phyloP scores from a whole-genome alignment of 2,113 vertebrate genomes.

The Mionectes macconnelli region DNA sequence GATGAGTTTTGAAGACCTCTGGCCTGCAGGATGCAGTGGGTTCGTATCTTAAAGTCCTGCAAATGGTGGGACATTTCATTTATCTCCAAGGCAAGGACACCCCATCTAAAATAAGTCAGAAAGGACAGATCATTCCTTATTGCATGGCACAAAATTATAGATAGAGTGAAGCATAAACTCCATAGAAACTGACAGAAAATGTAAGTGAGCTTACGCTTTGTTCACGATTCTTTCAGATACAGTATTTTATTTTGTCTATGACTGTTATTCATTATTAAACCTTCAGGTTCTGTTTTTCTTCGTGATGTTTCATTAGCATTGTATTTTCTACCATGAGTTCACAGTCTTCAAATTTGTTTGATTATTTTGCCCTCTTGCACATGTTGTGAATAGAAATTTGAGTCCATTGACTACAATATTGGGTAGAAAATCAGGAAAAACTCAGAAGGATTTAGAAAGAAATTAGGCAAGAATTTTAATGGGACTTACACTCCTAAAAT shows the following conservation, averaged over 20 bases:
- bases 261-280: background rate
- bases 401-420: background rate
- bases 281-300: background rate
- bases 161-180: background rate
- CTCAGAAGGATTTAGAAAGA: background rate
- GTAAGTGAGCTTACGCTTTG: background rate
- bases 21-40: background rate
- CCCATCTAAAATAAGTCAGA: background rate
- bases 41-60: background rate
- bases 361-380: background rate
- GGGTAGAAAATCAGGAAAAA: background rate
- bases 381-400: background rate
- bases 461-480: background rate
- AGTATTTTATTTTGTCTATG: background rate
- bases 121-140: background rate
- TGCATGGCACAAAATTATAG: background rate
- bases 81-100: background rate
- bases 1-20: background rate
- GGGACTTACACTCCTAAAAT: background rate
- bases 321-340: background rate
- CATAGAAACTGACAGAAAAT: background rate
- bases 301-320: background rate
- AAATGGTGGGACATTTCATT: background rate
- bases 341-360: background rate
- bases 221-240: background rate